These are phyloP conservation scores for Caenorhabditis elegans DNA, from an alignment of 1,140 invertebrate species.

Conservation along the genomic window DNA sequence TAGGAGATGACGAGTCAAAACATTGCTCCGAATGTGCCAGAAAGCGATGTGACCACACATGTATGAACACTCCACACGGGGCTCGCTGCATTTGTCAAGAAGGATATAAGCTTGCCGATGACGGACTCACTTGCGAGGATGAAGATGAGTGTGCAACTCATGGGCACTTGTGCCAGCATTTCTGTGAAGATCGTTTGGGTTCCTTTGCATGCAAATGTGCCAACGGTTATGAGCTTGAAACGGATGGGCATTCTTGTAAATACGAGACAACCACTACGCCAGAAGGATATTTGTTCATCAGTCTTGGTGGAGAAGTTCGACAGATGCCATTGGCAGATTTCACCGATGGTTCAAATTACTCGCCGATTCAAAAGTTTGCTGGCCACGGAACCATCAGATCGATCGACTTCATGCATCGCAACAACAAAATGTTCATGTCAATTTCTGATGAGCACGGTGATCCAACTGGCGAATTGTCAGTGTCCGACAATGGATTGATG, in stretches of 20 bases:
- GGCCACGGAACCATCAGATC: slow-evolving; percentile 16
- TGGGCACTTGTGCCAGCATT: slow-evolving; percentile 31
- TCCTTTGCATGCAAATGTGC: slow-evolving; percentile 36
- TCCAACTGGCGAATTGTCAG: neutral
- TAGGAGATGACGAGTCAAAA: slow-evolving; percentile 34
- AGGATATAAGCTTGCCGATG: slow-evolving; percentile 4
- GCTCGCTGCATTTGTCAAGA: slow-evolving; percentile 4
- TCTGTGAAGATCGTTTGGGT: slow-evolving; percentile 18
- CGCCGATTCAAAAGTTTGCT: neutral
- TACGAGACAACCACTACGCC: neutral
- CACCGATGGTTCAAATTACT: neutral
- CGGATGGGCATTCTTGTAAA: slow-evolving; percentile 32
- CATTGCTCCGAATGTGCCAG: slow-evolving; percentile 22
- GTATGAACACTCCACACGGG: neutral
- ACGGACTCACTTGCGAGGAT: slow-evolving; percentile 20
- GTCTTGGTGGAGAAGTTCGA: slow-evolving; percentile 29
- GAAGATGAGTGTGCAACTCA: slow-evolving; percentile 34
- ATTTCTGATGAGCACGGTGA: neutral
- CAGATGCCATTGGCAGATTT: slow-evolving; percentile 28
- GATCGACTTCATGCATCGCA: neutral
- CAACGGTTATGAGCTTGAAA: neutral
- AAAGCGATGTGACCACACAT: slow-evolving; percentile 7
- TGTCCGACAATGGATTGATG: slow-evolving; percentile 12
- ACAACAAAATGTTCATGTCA: slow-evolving; percentile 29
- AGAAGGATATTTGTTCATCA: slow-evolving; percentile 17